Evolutionary conservation across 2,888 invertebrate species (phyloP), one percentile per base, ranked within the genome.

Genomic region (Dysmachus trigonus): DNA sequence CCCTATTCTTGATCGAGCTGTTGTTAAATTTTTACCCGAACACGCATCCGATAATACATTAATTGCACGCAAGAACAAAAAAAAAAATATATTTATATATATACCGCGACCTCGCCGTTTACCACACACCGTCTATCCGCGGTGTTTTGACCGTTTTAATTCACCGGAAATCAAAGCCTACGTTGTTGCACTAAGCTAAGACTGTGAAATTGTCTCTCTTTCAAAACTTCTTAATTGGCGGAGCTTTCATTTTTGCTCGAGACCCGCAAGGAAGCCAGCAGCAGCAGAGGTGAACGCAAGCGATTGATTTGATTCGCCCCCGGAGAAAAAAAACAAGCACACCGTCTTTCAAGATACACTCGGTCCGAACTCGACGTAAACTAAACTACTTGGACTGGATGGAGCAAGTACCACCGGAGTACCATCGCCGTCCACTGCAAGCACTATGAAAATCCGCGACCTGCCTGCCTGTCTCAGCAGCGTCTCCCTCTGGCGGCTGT

Each of bases 331-430:
- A 41, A 15, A 41, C 38, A 41, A 41, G 3, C 38, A 82, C 81
- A 82, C 81, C 81, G 27, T 15, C 79, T 15, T n/a, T 31, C n/a
- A 35, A 51, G 73, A 30, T 73, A 18, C 77, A 77, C 85, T 85
- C 86, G 76, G 79, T 62, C 71, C 72, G 84, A 47, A 83, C 73
- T 84, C 53, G 81, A 77, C 86, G 74, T 83, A 74, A 85, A 86
- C 83, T 71, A 72, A 86, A 86, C 86, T 62, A 62, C 62, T 86
- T 15, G 10, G 38, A 79, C 83, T 72, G 53, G 86, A 73, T 76
- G 83, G 81, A 82, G 83, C 83, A 83, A 76, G 73, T 83, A 35
- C 77, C 47, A 77, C 3, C 77, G 30, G 47, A 77, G 77, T 77
- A 47, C 86, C 79, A 71, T 86, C 86, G 77, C 30, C 71, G 62